phyloP scores from a whole-genome alignment of 2,888 invertebrate genomes.

The Drosophila gaucha region DNA sequence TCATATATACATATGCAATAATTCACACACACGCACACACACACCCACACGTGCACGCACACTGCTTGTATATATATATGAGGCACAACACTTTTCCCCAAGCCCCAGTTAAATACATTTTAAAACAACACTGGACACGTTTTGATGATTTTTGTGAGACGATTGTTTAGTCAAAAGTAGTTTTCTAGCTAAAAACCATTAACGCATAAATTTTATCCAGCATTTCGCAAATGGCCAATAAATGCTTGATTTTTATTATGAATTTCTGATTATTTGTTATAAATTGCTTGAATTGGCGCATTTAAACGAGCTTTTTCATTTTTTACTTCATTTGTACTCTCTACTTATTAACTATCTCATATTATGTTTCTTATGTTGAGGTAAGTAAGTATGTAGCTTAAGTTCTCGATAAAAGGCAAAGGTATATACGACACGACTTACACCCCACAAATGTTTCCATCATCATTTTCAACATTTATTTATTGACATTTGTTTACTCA shows the following conservation, averaged over 20 bases:
- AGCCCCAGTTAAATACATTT: slow-evolving; percentile 9
- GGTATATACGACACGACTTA: slow-evolving; percentile 39
- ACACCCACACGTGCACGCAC: slow-evolving; percentile 6
- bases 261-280: slow-evolving; percentile 21
- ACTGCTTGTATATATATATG: slow-evolving; percentile 17
- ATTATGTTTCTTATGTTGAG: slow-evolving; percentile 45
- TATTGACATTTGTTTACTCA: slow-evolving; percentile 6
- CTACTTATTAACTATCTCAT: slow-evolving; percentile 1
- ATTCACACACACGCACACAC: slow-evolving; percentile 4
- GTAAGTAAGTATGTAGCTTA: slow-evolving; percentile 67
- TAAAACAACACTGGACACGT: slow-evolving; percentile 42
- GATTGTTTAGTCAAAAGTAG: slow-evolving; percentile 67
- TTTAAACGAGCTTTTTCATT: slow-evolving; percentile 3
- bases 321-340: slow-evolving; percentile 4
- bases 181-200: slow-evolving; percentile 35
- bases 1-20: slow-evolving; percentile 12
- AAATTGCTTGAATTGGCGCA: slow-evolving; percentile 34
- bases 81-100: not conserved
- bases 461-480: slow-evolving; percentile 53
- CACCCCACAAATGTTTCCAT: slow-evolving; percentile 40
- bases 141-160: slow-evolving; percentile 85
- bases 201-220: slow-evolving; percentile 22
- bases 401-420: slow-evolving; percentile 34
- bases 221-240: slow-evolving; percentile 38
- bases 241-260: slow-evolving; percentile 39